phyloP scores from a whole-genome alignment of 1,140 invertebrate species.

The Harpegnathos saltator region DNA sequence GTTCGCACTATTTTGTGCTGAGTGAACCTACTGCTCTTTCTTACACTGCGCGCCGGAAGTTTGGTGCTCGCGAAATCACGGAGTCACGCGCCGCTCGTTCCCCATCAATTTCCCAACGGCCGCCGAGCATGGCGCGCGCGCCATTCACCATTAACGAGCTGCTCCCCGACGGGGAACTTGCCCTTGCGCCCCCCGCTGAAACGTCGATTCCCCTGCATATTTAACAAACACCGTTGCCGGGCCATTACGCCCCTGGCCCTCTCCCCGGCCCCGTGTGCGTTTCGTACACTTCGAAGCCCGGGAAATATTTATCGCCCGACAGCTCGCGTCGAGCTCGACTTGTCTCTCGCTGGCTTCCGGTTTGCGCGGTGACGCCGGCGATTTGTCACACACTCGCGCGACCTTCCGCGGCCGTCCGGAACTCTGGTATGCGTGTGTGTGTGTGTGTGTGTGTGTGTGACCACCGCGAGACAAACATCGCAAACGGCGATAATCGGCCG shows the following conservation, averaged over 20 bases:
- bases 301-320: too few species aligned
- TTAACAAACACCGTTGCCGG: not conserved
- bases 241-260: not conserved
- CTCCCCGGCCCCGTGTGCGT: not conserved
- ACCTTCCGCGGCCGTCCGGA: constrained; percentile 25
- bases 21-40: too few species aligned
- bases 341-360: too few species aligned
- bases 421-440: not conserved
- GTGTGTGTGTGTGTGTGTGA: not conserved
- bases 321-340: too few species aligned
- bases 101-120: too few species aligned
- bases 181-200: not conserved
- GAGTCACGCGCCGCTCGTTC: not conserved
- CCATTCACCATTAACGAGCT: not conserved
- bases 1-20: too few species aligned
- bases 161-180: not conserved
- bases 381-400: too few species aligned
- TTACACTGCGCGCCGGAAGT: too few species aligned
- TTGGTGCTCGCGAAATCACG: not conserved
- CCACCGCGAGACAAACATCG: not conserved
- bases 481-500: constrained; percentile 17
- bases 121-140: too few species aligned
- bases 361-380: too few species aligned
- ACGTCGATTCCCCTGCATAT: constrained; percentile 5
- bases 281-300: not conserved